Percentiles rank a stretch among this genome's conserved stretches.
phyloP scores from a whole-genome alignment of 64 coral and sea anemone species.

The Hydrozoanthus tunicans region DNA sequence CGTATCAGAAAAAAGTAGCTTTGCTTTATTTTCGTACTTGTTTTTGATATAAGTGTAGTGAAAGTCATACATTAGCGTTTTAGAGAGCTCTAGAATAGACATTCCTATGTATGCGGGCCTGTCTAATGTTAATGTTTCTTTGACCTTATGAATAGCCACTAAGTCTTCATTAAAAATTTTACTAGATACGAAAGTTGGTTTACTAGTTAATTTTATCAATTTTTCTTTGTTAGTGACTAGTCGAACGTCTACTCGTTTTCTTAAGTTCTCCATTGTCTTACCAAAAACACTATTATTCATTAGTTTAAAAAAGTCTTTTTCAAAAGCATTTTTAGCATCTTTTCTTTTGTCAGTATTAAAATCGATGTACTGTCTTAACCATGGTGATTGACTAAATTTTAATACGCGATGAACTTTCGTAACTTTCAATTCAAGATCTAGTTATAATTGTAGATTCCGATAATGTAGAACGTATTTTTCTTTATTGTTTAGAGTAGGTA shows the following conservation, averaged over 20 bases:
- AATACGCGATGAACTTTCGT: background rate
- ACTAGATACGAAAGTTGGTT: background rate
- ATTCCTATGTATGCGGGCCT: no score
- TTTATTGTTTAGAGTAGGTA: background rate
- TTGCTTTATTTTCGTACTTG: background rate
- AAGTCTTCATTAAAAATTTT: background rate
- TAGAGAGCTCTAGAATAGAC: no score
- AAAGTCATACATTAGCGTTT: background rate
- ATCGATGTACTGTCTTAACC: background rate
- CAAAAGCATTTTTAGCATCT: background rate
- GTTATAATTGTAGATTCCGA: no score
- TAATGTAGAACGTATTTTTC: background rate
- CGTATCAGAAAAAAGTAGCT: background rate
- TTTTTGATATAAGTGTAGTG: background rate
- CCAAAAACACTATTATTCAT: background rate
- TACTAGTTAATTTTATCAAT: background rate
- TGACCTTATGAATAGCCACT: background rate
- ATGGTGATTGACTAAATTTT: background rate
- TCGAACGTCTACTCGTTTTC: background rate
- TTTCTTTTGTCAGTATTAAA: background rate
- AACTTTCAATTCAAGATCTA: background rate
- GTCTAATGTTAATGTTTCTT: no score
- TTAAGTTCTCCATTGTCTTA: background rate
- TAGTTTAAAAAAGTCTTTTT: background rate
- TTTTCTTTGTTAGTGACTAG: background rate